These are phyloP conservation scores for Eriocheir sinensis DNA, from an alignment of 1,140 invertebrate genomes.

Conservation along the genomic window DNA sequence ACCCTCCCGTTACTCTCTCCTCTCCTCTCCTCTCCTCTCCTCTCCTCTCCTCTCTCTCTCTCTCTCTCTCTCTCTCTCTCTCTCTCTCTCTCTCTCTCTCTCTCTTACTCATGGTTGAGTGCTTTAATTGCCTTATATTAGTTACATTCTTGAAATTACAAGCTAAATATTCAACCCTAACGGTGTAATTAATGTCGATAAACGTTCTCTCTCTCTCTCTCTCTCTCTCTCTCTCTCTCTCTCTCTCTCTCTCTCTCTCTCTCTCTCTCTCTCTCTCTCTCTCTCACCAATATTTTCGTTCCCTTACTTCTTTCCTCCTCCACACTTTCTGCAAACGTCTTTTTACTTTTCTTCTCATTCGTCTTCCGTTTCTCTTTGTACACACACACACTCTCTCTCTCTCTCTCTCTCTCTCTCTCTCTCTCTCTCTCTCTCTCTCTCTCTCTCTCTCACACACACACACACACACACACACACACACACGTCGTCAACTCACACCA, in stretches of 20 bases:
- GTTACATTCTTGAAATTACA: too few relatives aligned
- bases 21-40: too few relatives aligned
- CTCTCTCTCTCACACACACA: background rate
- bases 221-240: slow-evolving; percentile 22
- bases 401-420: slow-evolving; percentile 22
- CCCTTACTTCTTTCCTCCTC: too few relatives aligned
- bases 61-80: background rate
- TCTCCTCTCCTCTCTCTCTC: background rate
- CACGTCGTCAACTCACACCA: background rate
- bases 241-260: slow-evolving; percentile 22
- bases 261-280: background rate
- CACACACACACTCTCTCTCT: slow-evolving; percentile 22
- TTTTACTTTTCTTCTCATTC: too few relatives aligned
- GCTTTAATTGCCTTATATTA: too few relatives aligned
- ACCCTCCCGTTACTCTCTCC: background rate
- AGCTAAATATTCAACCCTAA: too few relatives aligned
- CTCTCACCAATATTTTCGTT: too few relatives aligned
- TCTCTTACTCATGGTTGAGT: too few relatives aligned
- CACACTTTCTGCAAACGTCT: too few relatives aligned
- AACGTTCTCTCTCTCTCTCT: slow-evolving; percentile 23
- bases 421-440: slow-evolving; percentile 12
- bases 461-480: too few relatives aligned
- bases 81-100: slow-evolving; percentile 21
- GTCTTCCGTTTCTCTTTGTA: too few relatives aligned
- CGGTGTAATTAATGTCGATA: too few relatives aligned